Evolutionary conservation across 2,888 invertebrate genomes (phyloP).

Genomic region (Zygothrica quintamaculata): DNA sequence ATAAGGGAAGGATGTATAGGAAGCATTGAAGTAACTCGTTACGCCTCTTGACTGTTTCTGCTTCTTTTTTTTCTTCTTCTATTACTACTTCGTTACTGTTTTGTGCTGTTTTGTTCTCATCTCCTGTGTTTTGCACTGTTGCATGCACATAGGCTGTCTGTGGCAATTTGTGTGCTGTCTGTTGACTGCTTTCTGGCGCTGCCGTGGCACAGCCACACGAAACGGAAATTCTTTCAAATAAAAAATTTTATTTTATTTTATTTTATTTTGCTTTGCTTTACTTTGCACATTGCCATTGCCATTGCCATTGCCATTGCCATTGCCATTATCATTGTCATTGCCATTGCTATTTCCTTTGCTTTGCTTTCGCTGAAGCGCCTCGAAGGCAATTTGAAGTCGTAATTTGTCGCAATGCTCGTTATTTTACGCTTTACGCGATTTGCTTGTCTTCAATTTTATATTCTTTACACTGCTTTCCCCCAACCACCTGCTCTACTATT

Average conservation of each 20-base stretch:
- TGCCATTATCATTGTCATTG: too few relatives aligned
- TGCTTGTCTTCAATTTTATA: background rate
- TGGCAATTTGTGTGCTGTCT: constrained; percentile 34
- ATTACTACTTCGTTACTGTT: constrained; percentile 24
- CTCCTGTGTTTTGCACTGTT: background rate
- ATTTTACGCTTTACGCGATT: constrained; percentile 12
- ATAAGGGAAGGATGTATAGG: background rate
- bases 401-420: constrained; percentile 1
- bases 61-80: too few relatives aligned
- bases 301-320: too few relatives aligned
- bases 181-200: constrained; percentile 47
- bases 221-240: constrained; percentile 66
- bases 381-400: constrained; percentile 44
- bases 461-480: background rate
- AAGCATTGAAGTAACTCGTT: background rate
- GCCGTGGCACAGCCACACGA: constrained; percentile 5
- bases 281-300: background rate
- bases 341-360: background rate
- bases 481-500: constrained; percentile 5
- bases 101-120: constrained; percentile 15
- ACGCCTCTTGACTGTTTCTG: too few relatives aligned
- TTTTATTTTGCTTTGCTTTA: constrained; percentile 18
- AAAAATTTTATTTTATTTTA: too few relatives aligned
- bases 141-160: constrained; percentile 23
- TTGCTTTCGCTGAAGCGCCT: constrained; percentile 16